phyloP scores from a whole-genome alignment of 2,113 vertebrate species.

The Echinops telfairi region DNA sequence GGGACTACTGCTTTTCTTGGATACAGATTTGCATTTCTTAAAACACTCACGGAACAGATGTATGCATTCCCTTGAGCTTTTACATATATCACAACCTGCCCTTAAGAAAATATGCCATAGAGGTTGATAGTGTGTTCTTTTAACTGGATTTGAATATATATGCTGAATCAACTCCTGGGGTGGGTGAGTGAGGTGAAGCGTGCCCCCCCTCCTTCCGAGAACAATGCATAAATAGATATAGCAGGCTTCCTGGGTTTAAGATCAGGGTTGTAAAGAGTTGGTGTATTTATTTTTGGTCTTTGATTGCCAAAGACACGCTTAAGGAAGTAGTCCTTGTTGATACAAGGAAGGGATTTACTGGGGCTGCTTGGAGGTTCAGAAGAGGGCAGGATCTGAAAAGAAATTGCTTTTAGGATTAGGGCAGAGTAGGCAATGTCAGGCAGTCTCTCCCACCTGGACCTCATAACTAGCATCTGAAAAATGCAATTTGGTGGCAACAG shows the following conservation, averaged over 20 bases:
- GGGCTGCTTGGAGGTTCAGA: constrained; percentile 25
- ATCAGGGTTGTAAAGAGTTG: no score
- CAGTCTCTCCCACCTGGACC: constrained; percentile 26
- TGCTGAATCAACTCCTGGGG: constrained; percentile 51
- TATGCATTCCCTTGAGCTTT: constrained; percentile 72
- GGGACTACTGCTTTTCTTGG: constrained; percentile 79
- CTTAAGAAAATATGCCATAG: constrained; percentile 58
- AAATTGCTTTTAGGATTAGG: constrained; percentile 42
- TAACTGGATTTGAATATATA: constrained; percentile 39
- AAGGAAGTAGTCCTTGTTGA: not conserved
- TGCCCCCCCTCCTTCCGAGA: not conserved
- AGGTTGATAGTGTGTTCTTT: constrained; percentile 39
- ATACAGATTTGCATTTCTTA: constrained; percentile 78
- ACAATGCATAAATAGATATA: not conserved
- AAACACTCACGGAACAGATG: constrained; percentile 79
- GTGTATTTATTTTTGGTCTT: not conserved
- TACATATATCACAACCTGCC: constrained; percentile 64
- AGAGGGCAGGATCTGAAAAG: constrained; percentile 29
- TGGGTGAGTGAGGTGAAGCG: constrained; percentile 8
- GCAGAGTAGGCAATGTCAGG: constrained; percentile 5
- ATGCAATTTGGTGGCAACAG: not conserved
- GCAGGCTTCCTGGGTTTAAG: no score
- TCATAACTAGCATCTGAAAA: constrained; percentile 51
- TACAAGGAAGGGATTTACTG: constrained; percentile 35
- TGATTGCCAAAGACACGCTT: not conserved